Percentiles rank a stretch among this genome's conserved stretches.
Evolutionary conservation across 2,113 vertebrate species (phyloP).

Genomic region (Triplophysa rosa): DNA sequence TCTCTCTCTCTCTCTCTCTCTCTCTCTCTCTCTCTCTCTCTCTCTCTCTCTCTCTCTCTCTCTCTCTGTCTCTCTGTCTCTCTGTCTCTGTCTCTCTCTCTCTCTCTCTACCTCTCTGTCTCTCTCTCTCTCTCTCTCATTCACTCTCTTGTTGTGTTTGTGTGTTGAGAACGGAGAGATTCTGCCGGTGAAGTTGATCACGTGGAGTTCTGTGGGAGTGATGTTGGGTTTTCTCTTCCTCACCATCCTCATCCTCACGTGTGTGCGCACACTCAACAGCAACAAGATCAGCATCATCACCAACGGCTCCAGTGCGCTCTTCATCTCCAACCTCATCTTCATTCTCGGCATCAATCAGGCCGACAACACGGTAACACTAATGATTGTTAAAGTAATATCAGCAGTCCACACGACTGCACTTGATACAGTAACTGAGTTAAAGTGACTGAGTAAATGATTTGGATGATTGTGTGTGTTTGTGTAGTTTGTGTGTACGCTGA

Average conservation of each 20-base stretch:
- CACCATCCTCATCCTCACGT: slow-evolving; percentile 81
- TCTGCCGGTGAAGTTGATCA: slow-evolving; percentile 85
- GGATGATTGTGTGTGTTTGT: not conserved
- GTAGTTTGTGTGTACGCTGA: slow-evolving; percentile 92
- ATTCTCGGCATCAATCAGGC: slow-evolving; percentile 92
- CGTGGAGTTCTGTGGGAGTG: slow-evolving; percentile 82
- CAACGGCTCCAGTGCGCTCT: slow-evolving; percentile 80
- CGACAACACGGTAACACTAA: slow-evolving; percentile 82
- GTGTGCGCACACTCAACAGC: slow-evolving; percentile 77
- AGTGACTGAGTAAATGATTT: no score
- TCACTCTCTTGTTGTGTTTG: slow-evolving; percentile 8
- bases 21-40: no score
- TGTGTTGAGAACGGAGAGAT: slow-evolving; percentile 87
- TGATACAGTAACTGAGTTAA: no score
- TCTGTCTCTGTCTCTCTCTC: not conserved
- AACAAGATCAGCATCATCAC: slow-evolving; percentile 88
- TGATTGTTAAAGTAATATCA: no score
- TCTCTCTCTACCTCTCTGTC: not conserved
- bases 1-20: no score
- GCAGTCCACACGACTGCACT: no score
- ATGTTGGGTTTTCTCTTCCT: slow-evolving; percentile 85
- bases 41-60: no score
- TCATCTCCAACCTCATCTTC: slow-evolving; percentile 88
- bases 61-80: no score
- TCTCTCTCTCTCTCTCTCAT: not conserved